Percentiles rank a stretch among this genome's conserved stretches.
Conservation (phyloP, 2,888 invertebrate genomes). For the Exocentrus adspersus region DNA sequence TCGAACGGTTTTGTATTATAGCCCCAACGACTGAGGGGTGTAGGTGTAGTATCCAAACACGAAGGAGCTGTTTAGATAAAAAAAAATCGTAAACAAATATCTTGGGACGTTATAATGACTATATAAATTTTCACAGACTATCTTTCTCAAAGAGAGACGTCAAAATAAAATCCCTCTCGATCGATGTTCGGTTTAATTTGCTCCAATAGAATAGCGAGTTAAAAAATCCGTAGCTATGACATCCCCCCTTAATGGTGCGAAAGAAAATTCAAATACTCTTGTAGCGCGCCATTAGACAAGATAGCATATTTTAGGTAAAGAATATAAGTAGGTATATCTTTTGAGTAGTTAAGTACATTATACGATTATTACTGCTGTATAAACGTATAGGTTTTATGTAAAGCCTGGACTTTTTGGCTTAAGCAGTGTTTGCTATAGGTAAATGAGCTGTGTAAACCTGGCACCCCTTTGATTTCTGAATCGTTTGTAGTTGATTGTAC, state of each 20-base stretch:
- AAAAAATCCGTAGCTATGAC: slow-evolving; percentile 13
- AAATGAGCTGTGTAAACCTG: too few species aligned
- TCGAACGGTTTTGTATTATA: neutral
- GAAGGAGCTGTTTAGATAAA: neutral
- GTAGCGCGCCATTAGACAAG: neutral
- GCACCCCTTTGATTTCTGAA: too few species aligned
- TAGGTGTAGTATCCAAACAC: too few species aligned
- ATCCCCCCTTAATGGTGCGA: slow-evolving; percentile 5
- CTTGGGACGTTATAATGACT: slow-evolving; percentile 46
- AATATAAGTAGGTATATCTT: too few species aligned
- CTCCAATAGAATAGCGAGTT: slow-evolving; percentile 25
- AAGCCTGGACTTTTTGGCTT: too few species aligned
- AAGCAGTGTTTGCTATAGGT: too few species aligned
- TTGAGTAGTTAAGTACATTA: too few species aligned
- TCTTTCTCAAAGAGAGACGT: slow-evolving; percentile 43
- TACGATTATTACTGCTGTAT: too few species aligned
- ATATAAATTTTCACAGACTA: slow-evolving; percentile 48
- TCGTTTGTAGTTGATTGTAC: too few species aligned
- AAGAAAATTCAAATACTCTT: slow-evolving; percentile 18
- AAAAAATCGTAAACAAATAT: slow-evolving; percentile 32
- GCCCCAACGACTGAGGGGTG: too few species aligned
- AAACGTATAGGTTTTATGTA: too few species aligned
- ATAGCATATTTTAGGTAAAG: too few species aligned
- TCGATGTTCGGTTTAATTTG: slow-evolving; percentile 41
- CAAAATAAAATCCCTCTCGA: slow-evolving; percentile 41